Percentiles rank a stretch among this genome's conserved stretches.
phyloP scores from a whole-genome alignment of 1,140 invertebrate genomes.

The Himalopsyche phryganea region DNA sequence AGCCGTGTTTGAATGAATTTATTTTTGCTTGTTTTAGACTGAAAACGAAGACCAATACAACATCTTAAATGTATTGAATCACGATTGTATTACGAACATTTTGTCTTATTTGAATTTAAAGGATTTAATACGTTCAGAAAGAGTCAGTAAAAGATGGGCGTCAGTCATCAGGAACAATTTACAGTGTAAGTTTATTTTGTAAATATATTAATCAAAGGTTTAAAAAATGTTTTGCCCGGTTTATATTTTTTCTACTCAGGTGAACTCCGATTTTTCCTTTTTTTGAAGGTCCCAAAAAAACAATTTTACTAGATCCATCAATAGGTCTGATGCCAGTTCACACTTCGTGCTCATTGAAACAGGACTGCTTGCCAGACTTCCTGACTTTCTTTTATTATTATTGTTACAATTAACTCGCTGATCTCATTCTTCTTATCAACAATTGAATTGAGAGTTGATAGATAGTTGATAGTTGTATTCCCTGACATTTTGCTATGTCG shows the following conservation, averaged over 20 bases:
- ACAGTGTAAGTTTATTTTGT: conserved; percentile 8
- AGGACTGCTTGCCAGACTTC: no score
- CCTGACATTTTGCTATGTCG: no score
- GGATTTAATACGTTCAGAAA: conserved; percentile 24
- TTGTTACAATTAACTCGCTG: no score
- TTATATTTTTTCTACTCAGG: background rate
- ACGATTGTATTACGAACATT: conserved; percentile 29
- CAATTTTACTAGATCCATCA: background rate
- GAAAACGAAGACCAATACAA: conserved; percentile 11
- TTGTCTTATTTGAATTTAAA: conserved; percentile 23
- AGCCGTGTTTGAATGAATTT: no score
- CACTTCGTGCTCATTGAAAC: no score
- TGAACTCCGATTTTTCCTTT: background rate
- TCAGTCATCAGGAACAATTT: conserved; percentile 15
- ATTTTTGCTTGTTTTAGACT: conserved; percentile 9
- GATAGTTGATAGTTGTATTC: no score
- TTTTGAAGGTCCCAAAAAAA: background rate
- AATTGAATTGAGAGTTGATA: no score
- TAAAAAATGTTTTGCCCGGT: background rate
- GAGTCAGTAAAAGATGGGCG: conserved; percentile 28
- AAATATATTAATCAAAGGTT: background rate
- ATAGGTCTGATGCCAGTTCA: no score
- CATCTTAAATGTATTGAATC: conserved; percentile 25
- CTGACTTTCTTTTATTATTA: no score
- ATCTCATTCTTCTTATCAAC: no score